Evolutionary conservation across 2,797 vertebrate genomes (phyloP).

Genomic region (Cynodonichthys magdalenae): DNA sequence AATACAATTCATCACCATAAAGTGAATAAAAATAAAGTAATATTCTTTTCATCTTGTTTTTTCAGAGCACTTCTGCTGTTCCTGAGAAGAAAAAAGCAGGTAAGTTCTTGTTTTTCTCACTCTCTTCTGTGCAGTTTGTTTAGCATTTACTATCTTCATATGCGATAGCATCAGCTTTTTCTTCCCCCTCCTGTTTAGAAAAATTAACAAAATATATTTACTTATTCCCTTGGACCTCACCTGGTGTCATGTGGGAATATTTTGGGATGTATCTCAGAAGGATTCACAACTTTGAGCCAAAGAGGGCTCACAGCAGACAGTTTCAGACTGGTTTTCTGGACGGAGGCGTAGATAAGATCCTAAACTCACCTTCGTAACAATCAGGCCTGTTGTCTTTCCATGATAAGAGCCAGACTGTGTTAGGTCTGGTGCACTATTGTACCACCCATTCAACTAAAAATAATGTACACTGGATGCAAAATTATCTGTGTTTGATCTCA

Average conservation of each 20-base stretch:
- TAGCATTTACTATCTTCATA: neutral
- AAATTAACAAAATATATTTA: constrained; percentile 11
- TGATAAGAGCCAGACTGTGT: constrained; percentile 72
- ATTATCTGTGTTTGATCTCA: neutral
- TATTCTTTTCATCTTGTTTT: constrained; percentile 20
- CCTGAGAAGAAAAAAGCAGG: constrained; percentile 73
- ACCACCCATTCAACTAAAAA: constrained; percentile 12
- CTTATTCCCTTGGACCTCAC: constrained; percentile 9
- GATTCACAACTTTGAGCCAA: constrained; percentile 28
- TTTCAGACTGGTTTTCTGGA: constrained; percentile 47
- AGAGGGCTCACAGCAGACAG: constrained; percentile 15
- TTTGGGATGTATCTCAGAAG: constrained; percentile 28
- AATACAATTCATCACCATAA: constrained; percentile 1
- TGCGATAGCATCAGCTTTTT: neutral
- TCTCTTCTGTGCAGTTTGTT: constrained; percentile 2
- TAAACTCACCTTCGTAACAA: constrained; percentile 58
- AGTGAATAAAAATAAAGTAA: neutral
- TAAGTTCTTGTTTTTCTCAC: constrained; percentile 50
- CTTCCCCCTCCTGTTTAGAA: neutral
- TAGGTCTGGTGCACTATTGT: constrained; percentile 35
- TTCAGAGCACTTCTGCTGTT: constrained; percentile 56
- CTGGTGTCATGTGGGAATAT: constrained; percentile 28
- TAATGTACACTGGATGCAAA: neutral
- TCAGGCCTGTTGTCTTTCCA: constrained; percentile 49
- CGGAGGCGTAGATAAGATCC: constrained; percentile 63